Evolutionary conservation across 1,140 invertebrate genomes (phyloP).

Genomic region (Apis cerana): DNA sequence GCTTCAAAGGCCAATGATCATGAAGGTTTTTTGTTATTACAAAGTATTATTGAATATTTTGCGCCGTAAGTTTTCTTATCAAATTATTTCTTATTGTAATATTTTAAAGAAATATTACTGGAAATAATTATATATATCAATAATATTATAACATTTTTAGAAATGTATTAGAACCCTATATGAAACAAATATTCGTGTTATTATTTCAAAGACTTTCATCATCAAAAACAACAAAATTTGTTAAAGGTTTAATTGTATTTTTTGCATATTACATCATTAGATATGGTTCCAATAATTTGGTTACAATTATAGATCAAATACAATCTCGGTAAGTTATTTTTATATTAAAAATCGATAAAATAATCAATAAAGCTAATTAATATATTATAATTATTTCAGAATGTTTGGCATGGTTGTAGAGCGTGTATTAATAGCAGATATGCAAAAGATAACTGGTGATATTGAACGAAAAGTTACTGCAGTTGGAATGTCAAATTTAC

Average conservation of each 20-base stretch:
- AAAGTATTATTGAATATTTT: conserved; percentile 90
- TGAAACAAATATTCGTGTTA: conserved; percentile 94
- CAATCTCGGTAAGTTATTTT: conserved; percentile 87
- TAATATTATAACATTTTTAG: conserved; percentile 72
- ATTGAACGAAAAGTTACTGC: conserved; percentile 94
- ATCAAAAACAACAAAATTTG: conserved; percentile 96
- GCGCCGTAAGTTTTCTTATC: conserved; percentile 83
- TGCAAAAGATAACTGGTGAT: conserved; percentile 91
- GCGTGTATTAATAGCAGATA: conserved; percentile 91
- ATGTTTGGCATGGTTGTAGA: conserved; percentile 98
- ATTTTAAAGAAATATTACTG: not conserved
- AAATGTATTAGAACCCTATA: conserved; percentile 86
- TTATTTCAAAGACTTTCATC: conserved; percentile 95
- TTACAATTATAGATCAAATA: conserved; percentile 91
- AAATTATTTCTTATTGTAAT: conserved; percentile 22
- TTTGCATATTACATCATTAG: conserved; percentile 92
- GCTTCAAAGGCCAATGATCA: conserved; percentile 97
- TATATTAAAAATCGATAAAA: not conserved
- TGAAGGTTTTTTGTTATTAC: conserved; percentile 96
- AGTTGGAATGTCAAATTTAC: conserved; percentile 92
- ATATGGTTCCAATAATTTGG: conserved; percentile 87
- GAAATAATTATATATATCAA: not conserved
- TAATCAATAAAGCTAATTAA: not conserved
- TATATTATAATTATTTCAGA: conserved; percentile 79
- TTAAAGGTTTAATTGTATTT: conserved; percentile 94